These are phyloP conservation scores for Orgyia antiqua DNA, from an alignment of 2,888 invertebrate species.

Conservation along the genomic window DNA sequence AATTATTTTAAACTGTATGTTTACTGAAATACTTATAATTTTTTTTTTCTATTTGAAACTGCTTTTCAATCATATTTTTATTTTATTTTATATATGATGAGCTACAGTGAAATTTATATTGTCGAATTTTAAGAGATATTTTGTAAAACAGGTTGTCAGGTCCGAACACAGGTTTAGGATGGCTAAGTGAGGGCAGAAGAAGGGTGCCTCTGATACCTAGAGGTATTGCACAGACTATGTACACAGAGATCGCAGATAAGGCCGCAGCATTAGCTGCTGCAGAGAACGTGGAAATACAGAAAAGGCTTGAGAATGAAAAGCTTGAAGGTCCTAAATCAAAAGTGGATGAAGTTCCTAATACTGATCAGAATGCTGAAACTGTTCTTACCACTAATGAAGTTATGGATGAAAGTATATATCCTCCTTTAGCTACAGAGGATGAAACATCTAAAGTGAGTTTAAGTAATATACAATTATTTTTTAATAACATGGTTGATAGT, in stretches of 20 bases:
- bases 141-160: conserved; percentile 75
- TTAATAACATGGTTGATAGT: not conserved
- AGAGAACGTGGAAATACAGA: conserved; percentile 58
- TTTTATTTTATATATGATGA: too few species aligned
- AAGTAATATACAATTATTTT: too few species aligned
- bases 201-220: conserved; percentile 89
- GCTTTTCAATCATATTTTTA: too few species aligned
- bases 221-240: conserved; percentile 90
- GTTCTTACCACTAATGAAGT: conserved; percentile 41
- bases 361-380: conserved; percentile 51
- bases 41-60: too few species aligned
- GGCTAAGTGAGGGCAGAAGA: conserved; percentile 93
- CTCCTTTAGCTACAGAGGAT: conserved; percentile 70
- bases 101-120: not conserved
- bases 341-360: conserved; percentile 48
- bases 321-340: conserved; percentile 50
- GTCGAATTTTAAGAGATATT: conserved; percentile 1
- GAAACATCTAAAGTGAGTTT: conserved; percentile 53
- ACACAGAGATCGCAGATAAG: conserved; percentile 89
- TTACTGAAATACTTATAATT: too few species aligned
- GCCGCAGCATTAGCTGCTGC: conserved; percentile 74
- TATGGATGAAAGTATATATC: conserved; percentile 47
- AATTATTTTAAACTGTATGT: too few species aligned
- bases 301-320: conserved; percentile 57
- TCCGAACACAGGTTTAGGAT: conserved; percentile 84